A percentile compares a stretch with the other conserved stretches of the same genome.
These are phyloP conservation scores for Eulemur rufifrons DNA, from an alignment of 2,113 vertebrate species.

Conservation along the genomic window DNA sequence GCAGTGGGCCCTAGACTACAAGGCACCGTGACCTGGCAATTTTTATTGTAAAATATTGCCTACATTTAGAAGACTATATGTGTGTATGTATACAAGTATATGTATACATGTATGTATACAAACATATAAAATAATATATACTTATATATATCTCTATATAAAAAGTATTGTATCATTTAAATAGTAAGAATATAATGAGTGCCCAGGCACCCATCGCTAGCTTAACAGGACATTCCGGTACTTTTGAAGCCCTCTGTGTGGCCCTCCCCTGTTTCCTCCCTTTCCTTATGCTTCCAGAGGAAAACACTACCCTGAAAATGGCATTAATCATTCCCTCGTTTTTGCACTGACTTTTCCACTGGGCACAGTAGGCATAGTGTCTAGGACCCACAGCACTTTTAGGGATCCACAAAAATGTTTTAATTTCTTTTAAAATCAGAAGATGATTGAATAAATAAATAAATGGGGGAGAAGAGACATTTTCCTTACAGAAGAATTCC, in stretches of 20 bases:
- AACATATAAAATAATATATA: neutral
- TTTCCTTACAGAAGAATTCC: neutral
- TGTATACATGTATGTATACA: neutral
- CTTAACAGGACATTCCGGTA: neutral
- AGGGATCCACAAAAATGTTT: neutral
- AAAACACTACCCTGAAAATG: neutral
- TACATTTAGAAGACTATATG: neutral
- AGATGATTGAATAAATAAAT: neutral
- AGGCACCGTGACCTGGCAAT: neutral
- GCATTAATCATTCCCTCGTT: neutral
- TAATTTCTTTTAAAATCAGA: neutral
- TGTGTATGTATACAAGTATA: too few species aligned
- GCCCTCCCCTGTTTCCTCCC: neutral
- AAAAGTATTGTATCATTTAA: neutral
- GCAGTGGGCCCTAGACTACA: neutral
- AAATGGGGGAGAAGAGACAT: neutral
- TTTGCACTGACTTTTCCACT: neutral
- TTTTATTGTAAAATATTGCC: neutral
- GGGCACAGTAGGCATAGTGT: neutral
- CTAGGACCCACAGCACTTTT: neutral
- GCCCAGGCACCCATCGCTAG: neutral
- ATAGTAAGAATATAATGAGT: neutral
- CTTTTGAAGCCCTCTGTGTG: neutral
- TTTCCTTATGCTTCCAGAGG: neutral
- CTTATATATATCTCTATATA: neutral